Evolutionary conservation across 2,113 vertebrate species (phyloP), one percentile per base, ranked within the genome.

Genomic region (Engraulis encrasicolus): DNA sequence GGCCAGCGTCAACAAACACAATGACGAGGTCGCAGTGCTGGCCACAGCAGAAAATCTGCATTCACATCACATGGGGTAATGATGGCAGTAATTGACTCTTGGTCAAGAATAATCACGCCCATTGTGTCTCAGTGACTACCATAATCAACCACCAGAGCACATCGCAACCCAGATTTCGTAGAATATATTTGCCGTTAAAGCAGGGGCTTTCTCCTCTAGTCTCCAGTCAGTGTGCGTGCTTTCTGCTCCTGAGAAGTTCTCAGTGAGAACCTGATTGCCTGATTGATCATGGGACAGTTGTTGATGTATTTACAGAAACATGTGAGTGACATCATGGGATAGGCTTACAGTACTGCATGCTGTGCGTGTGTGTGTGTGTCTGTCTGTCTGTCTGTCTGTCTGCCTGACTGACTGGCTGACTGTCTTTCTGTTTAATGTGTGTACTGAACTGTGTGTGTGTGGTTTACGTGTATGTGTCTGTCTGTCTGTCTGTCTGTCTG

Each of bases 401-500:
- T 54, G 50, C n/a, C n/a, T n/a, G n/a, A n/a, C n/a, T n/a, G n/a
- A n/a, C n/a, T 52, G 9, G 15, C 17, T 54, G 50, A 19, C n/a
- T n/a, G 50, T 54, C 6, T 3, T 0, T 20, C 17, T 54, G 17
- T 14, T 1, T 54, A 54, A 58, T n/a, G n/a, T 58, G 54, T 20
- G 54, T 19, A 20, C 9, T 52, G 19, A 17, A 4, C 4, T 45
- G 40, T 52, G 50, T 52, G 18, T 19, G 18, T 58, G 54, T n/a
- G n/a, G n/a, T n/a, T n/a, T n/a, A n/a, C n/a, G n/a, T n/a, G n/a
- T n/a, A n/a, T n/a, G 23, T 50, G 15, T 38, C 27, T 80, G 71
- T 58, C 50, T 79, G 23, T 66, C 17, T 80, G 31, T 34, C 19
- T 18, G 50, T 83, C 31, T 83, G 19, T 74, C 9, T 83, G 77